Conservation (phyloP, 2,888 invertebrate species). For the Marasmarcha lunaedactyla region DNA sequence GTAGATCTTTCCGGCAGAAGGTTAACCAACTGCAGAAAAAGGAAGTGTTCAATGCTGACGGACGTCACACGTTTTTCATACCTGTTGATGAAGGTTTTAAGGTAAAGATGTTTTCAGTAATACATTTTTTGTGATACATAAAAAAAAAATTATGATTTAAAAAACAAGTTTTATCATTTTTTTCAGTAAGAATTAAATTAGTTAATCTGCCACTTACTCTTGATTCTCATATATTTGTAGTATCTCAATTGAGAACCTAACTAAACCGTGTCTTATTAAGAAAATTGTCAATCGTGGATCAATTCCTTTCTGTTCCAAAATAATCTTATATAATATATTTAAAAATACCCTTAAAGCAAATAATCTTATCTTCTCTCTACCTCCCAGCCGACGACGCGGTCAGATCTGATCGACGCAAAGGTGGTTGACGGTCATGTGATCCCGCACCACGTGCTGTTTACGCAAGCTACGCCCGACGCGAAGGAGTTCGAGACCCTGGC, state of each 20-base stretch:
- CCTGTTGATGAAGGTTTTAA: conserved; percentile 92
- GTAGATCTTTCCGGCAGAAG: conserved; percentile 82
- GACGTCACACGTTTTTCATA: conserved; percentile 89
- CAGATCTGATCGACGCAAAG: conserved; percentile 82
- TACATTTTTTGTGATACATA: not conserved
- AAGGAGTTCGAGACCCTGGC: conserved; percentile 84
- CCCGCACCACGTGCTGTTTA: conserved; percentile 87
- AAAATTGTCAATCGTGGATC: too few species aligned
- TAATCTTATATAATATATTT: too few species aligned
- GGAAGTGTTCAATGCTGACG: conserved; percentile 81
- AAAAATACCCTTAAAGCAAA: too few species aligned
- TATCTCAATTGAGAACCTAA: too few species aligned
- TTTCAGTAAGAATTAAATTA: too few species aligned
- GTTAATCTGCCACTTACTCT: too few species aligned
- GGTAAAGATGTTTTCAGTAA: conserved; percentile 53
- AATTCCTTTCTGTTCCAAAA: too few species aligned
- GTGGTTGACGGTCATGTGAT: conserved; percentile 93
- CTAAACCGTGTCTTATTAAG: too few species aligned
- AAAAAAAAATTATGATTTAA: too few species aligned
- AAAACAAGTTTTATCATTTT: too few species aligned
- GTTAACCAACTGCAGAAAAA: conserved; percentile 79
- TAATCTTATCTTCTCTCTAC: too few species aligned
- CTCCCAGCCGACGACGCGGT: conserved; percentile 76
- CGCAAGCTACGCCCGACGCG: conserved; percentile 81
- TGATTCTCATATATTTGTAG: too few species aligned